Evolutionary conservation across 2,797 vertebrate species (phyloP), one percentile per base, ranked within the genome.

Genomic region (Lemur catta): DNA sequence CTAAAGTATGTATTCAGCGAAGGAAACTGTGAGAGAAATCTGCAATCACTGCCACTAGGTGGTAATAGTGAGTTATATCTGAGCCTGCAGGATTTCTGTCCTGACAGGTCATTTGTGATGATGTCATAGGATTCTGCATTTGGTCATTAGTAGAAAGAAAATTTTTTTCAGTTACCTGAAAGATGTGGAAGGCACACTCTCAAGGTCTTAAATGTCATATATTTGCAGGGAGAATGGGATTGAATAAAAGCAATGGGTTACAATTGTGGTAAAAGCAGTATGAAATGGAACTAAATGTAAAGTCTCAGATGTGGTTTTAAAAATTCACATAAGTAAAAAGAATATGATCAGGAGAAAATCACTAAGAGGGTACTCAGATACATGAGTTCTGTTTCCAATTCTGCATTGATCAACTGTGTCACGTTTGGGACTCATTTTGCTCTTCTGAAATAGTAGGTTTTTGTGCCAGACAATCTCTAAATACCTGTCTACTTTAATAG

Each of bases 41-140:
- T 84, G 33, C 67, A 57, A 8, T 89, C 33, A n/a, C 18, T 43
- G 18, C 86, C 95, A 94, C 91, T 75, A 97, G 95, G 89, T 93
- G 94, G 96, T 82, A 57, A 69, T 71, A 89, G 46, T 55, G 89
- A 97, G 86, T 94, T 50, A 67, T n/a, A 65, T 0, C 74, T 79
- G 78, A 20, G 55, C 11, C 30, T 20, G 22, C 8, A 35, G 6
- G 30, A 74, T 48, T 81, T 91, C 63, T 76, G 46, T 65, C 76
- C 63, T 88, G 61, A 81, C 52, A 50, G 13, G 43, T 78, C 48
- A 13, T 12, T 57, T 61, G 65, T 85, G 48, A 80, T 52, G 20
- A 55, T 82, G 84, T 93, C 92, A 65, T 41, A 35, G 38, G 41
- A 74, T 84, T 69, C 55, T 81, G 61, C 55, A n/a, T 80, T 94